Evolutionary conservation across 2,888 invertebrate species (phyloP).

Genomic region (Coecobrya sp.): DNA sequence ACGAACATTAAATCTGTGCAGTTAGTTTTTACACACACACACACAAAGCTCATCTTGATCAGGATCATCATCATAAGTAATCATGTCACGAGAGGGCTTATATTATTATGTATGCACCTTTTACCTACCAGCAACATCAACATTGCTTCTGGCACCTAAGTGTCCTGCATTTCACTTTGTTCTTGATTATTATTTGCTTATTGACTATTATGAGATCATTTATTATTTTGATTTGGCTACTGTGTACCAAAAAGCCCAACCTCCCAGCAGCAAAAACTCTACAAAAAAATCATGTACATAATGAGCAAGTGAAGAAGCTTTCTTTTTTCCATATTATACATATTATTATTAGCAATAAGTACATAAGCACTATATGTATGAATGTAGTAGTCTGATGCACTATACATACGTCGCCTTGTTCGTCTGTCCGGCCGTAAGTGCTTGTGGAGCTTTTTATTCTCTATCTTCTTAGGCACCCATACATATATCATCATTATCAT

Average conservation of each 20-base stretch:
- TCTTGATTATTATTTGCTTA: slow-evolving; percentile 74
- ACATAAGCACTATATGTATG: not conserved
- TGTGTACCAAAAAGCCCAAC: slow-evolving; percentile 72
- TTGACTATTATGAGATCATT: slow-evolving; percentile 80
- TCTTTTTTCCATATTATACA: slow-evolving; percentile 38
- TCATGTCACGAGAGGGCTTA: not conserved
- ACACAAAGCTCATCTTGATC: slow-evolving; percentile 26
- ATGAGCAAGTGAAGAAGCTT: slow-evolving; percentile 44
- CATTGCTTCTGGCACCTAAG: slow-evolving; percentile 63
- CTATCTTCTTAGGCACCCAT: slow-evolving; percentile 29
- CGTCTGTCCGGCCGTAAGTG: slow-evolving; percentile 18
- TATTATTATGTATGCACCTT: not conserved
- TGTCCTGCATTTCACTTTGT: slow-evolving; percentile 76
- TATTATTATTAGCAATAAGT: slow-evolving; percentile 29
- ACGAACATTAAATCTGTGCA: not conserved
- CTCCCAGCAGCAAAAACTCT: slow-evolving; percentile 32
- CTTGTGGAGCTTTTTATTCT: not conserved
- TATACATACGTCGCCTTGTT: not conserved
- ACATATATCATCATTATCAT: slow-evolving; percentile 72
- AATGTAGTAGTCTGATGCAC: not conserved
- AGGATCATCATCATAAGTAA: slow-evolving; percentile 32
- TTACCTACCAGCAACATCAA: slow-evolving; percentile 42
- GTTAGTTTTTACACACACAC: not conserved
- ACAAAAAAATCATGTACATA: slow-evolving; percentile 50
- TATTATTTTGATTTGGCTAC: slow-evolving; percentile 80